These are phyloP conservation scores for Seira sanloemensis DNA, from an alignment of 2,888 invertebrate species.

Conservation along the genomic window DNA sequence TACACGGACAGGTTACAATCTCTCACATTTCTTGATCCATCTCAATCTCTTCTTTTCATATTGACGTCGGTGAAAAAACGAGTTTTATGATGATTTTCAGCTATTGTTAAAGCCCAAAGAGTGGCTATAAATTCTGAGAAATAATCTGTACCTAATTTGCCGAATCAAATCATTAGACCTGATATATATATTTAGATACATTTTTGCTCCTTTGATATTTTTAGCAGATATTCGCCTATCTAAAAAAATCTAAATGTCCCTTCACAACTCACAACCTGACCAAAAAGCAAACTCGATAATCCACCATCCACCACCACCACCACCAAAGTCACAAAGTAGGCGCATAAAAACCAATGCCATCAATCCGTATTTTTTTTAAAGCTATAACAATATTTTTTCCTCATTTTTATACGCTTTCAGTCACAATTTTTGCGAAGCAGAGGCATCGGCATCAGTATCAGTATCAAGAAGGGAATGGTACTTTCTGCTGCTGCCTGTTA, in stretches of 20 bases:
- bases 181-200: neutral
- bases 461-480: too few species aligned
- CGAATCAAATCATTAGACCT: neutral
- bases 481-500: too few species aligned
- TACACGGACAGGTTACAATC: conserved; percentile 6
- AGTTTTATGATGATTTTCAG: neutral
- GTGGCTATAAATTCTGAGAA: neutral
- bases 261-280: too few species aligned
- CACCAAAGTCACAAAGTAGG: too few species aligned
- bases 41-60: too few species aligned
- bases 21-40: neutral
- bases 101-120: neutral
- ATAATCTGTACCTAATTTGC: conserved; percentile 1
- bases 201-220: neutral
- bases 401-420: neutral
- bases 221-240: too few species aligned
- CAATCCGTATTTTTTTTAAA: too few species aligned
- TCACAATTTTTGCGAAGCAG: neutral
- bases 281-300: too few species aligned
- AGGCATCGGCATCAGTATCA: too few species aligned
- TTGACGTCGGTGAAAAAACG: neutral
- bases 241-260: neutral
- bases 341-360: too few species aligned
- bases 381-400: neutral
- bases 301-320: neutral